Conservation (phyloP, 2,888 invertebrate species). For the Margaritifera margaritifera region DNA sequence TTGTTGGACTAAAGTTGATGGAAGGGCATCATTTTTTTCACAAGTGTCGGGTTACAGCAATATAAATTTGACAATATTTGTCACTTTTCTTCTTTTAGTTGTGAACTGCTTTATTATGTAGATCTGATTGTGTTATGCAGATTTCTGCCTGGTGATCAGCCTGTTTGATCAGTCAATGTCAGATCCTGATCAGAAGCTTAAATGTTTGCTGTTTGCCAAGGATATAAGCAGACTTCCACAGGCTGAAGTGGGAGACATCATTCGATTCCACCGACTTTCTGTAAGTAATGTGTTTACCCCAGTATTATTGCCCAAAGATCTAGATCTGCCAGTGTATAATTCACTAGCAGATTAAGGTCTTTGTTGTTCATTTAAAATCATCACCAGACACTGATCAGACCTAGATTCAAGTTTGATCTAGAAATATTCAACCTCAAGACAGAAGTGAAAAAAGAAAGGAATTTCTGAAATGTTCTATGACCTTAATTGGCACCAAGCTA, state of each 20-base stretch:
- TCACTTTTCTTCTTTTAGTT: neutral
- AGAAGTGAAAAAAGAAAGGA: no score
- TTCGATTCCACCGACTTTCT: slow-evolving; percentile 55
- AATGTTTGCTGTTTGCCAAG: slow-evolving; percentile 54
- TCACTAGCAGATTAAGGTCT: no score
- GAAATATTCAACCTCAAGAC: no score
- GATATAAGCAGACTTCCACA: slow-evolving; percentile 39
- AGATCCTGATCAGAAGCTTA: slow-evolving; percentile 44
- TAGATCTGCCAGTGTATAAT: no score
- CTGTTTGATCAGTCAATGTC: slow-evolving; percentile 42
- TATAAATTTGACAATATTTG: neutral
- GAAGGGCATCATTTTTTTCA: no score
- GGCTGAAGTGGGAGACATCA: slow-evolving; percentile 51
- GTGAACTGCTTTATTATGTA: neutral
- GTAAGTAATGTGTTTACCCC: slow-evolving; percentile 22
- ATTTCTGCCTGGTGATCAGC: slow-evolving; percentile 49
- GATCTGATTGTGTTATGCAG: slow-evolving; percentile 30
- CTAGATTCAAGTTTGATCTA: no score
- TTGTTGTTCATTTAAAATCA: no score
- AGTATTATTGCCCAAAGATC: neutral
- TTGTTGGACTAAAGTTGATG: no score
- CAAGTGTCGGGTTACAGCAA: no score
- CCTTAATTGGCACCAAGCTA: no score
- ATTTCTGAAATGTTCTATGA: no score
- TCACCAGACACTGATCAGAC: no score